Evolutionary conservation across 2,797 vertebrate species (phyloP).

Genomic region (Coregonus ussuriensis): DNA sequence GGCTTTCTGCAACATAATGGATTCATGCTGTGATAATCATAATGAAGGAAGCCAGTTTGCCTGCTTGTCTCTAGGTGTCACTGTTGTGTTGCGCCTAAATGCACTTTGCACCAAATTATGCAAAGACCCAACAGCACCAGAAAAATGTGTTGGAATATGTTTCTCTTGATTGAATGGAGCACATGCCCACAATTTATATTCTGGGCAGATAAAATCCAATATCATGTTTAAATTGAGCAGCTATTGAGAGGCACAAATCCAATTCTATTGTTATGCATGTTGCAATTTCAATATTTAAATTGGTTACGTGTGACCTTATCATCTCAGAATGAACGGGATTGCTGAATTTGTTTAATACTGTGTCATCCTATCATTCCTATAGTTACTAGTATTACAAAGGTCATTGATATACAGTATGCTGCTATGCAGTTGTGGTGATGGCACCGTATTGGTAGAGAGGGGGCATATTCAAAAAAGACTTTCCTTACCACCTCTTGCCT

Average conservation of each 20-base stretch:
- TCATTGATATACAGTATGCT: too few species aligned
- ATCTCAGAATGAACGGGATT: not conserved
- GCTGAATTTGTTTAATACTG: too few species aligned
- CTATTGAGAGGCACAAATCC: conserved; percentile 28
- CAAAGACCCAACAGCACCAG: not conserved
- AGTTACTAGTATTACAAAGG: too few species aligned
- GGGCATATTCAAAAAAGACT: not conserved
- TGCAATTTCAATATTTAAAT: conserved; percentile 58
- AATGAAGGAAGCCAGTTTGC: not conserved
- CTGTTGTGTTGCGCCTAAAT: conserved; percentile 60
- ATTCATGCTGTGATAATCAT: not conserved
- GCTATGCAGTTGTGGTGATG: not conserved
- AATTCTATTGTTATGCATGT: conserved; percentile 39
- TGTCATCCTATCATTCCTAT: too few species aligned
- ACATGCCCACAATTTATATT: conserved; percentile 26
- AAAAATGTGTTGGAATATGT: not conserved
- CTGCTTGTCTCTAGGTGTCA: conserved; percentile 63
- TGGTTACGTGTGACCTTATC: conserved; percentile 45
- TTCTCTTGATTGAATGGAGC: conserved; percentile 5
- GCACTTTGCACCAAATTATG: conserved; percentile 7
- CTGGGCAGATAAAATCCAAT: conserved; percentile 26
- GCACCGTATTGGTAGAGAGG: not conserved
- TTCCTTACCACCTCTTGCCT: not conserved
- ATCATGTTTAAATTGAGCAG: conserved; percentile 8
- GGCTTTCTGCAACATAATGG: not conserved